Evolutionary conservation across 2,113 vertebrate species (phyloP).

Genomic region (Protobothrops flavoviridis): DNA sequence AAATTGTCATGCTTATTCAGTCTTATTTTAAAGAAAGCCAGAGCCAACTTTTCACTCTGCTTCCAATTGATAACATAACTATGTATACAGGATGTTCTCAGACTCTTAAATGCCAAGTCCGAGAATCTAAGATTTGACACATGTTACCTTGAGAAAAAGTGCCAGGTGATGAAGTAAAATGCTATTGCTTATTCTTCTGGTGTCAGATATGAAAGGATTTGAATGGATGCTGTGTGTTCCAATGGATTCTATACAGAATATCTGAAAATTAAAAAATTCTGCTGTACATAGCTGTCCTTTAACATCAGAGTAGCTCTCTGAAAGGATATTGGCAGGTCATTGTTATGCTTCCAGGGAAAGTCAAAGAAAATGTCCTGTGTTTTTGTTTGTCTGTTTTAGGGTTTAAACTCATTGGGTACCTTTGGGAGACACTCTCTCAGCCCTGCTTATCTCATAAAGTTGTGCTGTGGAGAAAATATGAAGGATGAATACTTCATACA

Average conservation of each 20-base stretch:
- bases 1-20: neutral
- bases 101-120: neutral
- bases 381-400: too few relatives aligned
- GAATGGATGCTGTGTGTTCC: too few relatives aligned
- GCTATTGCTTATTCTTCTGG: neutral
- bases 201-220: neutral
- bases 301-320: neutral
- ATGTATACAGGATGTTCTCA: neutral
- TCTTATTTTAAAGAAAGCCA: neutral
- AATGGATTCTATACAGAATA: neutral
- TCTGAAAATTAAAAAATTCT: neutral
- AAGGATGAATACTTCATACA: neutral
- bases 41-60: neutral
- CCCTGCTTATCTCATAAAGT: neutral
- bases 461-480: neutral
- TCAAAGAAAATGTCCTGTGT: neutral
- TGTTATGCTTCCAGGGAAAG: neutral
- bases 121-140: neutral
- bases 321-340: neutral
- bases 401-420: too few relatives aligned
- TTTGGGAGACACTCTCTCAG: neutral
- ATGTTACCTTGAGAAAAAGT: neutral
- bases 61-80: neutral
- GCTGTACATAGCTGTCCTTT: neutral
- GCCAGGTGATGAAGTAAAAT: neutral